A percentile compares a stretch with the other conserved stretches of the same genome.
Evolutionary conservation across 2,113 vertebrate genomes (phyloP).

Genomic region (Myiozetetes cayanensis): DNA sequence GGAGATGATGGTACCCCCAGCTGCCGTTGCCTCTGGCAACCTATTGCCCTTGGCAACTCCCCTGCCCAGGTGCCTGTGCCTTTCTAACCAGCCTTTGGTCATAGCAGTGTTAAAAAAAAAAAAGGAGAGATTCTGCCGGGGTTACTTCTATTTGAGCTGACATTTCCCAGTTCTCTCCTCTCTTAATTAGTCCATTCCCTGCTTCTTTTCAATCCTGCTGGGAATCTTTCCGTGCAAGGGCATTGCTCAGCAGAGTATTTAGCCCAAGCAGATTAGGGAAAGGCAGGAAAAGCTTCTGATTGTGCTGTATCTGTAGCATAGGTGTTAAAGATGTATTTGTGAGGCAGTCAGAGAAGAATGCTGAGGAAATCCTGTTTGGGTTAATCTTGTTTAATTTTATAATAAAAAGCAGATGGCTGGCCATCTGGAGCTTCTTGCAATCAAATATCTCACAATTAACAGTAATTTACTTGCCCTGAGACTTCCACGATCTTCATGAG

Average conservation of each 20-base stretch:
- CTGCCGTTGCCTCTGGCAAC: neutral
- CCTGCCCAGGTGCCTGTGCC: neutral
- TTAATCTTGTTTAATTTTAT: slow-evolving; percentile 67
- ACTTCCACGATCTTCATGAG: slow-evolving; percentile 16
- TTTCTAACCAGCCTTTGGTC: neutral
- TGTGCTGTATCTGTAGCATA: slow-evolving; percentile 19
- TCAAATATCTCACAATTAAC: slow-evolving; percentile 67
- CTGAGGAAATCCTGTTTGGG: slow-evolving; percentile 61
- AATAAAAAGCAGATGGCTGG: slow-evolving; percentile 62
- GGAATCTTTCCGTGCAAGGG: neutral
- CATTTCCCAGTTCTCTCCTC: neutral
- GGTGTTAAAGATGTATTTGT: slow-evolving; percentile 55
- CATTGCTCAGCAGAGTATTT: neutral
- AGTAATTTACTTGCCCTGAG: slow-evolving; percentile 64
- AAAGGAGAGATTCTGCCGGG: neutral
- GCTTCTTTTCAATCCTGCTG: neutral
- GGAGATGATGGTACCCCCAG: neutral
- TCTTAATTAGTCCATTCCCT: neutral
- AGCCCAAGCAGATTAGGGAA: neutral
- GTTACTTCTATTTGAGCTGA: neutral
- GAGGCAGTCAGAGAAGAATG: slow-evolving; percentile 59
- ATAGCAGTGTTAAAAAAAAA: neutral
- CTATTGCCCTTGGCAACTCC: neutral
- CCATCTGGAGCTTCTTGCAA: slow-evolving; percentile 66
- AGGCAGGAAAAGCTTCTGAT: slow-evolving; percentile 30